A percentile compares a stretch with the other conserved stretches of the same genome.
Evolutionary conservation across 2,113 vertebrate species (phyloP).

Genomic region (Pagrus major): DNA sequence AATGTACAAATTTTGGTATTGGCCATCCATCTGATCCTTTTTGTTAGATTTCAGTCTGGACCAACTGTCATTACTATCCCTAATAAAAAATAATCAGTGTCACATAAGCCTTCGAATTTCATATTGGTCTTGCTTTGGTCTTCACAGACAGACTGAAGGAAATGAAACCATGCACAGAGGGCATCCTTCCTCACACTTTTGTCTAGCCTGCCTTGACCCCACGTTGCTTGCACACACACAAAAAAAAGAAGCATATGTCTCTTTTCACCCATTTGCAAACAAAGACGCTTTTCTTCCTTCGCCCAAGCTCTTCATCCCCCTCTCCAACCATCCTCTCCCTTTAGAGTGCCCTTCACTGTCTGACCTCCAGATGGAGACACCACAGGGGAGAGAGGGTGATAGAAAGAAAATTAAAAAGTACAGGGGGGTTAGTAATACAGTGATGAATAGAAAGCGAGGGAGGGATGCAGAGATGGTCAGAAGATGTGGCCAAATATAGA

Average conservation of each 20-base stretch:
- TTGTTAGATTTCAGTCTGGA: neutral
- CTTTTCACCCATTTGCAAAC: conserved; percentile 29
- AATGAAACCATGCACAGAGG: neutral
- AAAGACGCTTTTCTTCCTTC: conserved; percentile 11
- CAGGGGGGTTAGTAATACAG: conserved; percentile 70
- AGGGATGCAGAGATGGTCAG: conserved; percentile 52
- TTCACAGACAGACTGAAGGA: neutral
- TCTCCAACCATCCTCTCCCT: conserved; percentile 30
- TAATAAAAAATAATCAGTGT: neutral
- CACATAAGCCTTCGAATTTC: neutral
- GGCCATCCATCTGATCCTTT: neutral
- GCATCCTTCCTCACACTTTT: neutral
- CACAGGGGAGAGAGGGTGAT: conserved; percentile 77
- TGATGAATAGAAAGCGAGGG: conserved; percentile 72
- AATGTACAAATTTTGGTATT: neutral
- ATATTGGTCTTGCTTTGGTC: neutral
- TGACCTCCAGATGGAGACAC: conserved; percentile 87
- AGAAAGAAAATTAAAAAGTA: conserved; percentile 84
- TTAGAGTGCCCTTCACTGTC: conserved; percentile 80
- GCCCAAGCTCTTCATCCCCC: conserved; percentile 21
- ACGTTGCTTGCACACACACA: neutral
- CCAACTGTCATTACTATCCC: neutral
- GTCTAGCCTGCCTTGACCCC: neutral
- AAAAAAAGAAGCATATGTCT: neutral
- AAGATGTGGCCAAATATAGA: conserved; percentile 65